Evolutionary conservation across 2,797 vertebrate genomes (phyloP), one percentile per base, ranked within the genome.

Genomic region (Sebastes diploproa): DNA sequence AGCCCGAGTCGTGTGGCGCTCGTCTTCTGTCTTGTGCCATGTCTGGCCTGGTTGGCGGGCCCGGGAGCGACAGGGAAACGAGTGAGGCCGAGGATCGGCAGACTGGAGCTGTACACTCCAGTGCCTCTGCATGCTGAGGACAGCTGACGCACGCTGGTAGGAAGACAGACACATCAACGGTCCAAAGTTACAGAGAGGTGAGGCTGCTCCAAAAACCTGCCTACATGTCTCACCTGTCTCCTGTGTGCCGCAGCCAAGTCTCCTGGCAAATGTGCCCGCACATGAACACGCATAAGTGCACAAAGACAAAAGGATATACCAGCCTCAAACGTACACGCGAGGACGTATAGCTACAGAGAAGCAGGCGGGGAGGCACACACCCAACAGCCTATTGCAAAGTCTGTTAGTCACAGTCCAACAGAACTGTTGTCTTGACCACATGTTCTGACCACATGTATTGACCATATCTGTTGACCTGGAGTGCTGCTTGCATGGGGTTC

Each of bases 51-150:
- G 70, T 80, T 85, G 90, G 90, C 72, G 65, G 69, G 80, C 86
- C 74, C 71, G 42, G 73, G 82, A 87, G 91, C 79, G 67, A 92
- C 81, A 75, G 85, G 84, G 84, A 86, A 88, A 82, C 73, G 8
- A 86, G 86, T 27, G 83, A 78, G 83, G 77, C 89, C 72, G 82
- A 87, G 89, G 88, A 85, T 87, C 82, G 64, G 91, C 95, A 96
- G 95, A 95, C 95, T 95, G 95, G 91, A 90, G 93, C 89, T 95
- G 95, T 91, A 95, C 95, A 95, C 95, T 94, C 86, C 93, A 95
- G 63, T 95, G 95, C 88, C 75, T 94, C 93, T 82, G 90, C 94
- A 89, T 84, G 94, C 94, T 95, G 95, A 92, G 94, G 92, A 89
- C 95, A 96, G 94, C 91, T 95, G 95, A 95, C 95, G 88, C 94